Base-by-base conservation (phyloP, 1,140 invertebrate genomes). In the Zaprionus taronus region DNA sequence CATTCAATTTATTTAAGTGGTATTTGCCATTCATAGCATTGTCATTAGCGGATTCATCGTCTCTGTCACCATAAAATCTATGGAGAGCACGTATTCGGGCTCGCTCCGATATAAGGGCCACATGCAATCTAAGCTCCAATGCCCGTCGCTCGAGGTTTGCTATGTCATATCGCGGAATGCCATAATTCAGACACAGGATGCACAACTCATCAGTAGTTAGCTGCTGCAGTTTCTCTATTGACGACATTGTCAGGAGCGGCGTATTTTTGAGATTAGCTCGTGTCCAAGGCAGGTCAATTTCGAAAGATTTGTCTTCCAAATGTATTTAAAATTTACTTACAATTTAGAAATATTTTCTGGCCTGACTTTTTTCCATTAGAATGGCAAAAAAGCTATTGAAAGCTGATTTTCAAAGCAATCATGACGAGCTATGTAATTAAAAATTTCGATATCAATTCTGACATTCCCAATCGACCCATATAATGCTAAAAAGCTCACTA, bases 101-200 rank as follows among this genome's bases (percentile, higher is more conserved):
- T 4, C 81, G 47, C 12, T 81, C 85, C 11, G 26, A 51, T 44
- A 89, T 69, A 7, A 89, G 65, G 5, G 72, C 85, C 14, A 89
- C 57, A 20, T 79, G 81, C 36, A 90, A 41, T 12, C 56, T 20
- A 0, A 68, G 79, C 38, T 89, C 85, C 24, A 75, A 22, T 1
- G 69, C 34, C 0, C 68, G 61, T 0, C 84, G 69, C n/a, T 62
- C 71, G 0, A n/a, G 26, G 4, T n/a, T 34, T 9, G 53, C 47
- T 5, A 77, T 56, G 0, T 57, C 56, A 2, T 20, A 49, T 12
- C 56, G 24, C 7, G 53, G 20, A 24, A 89, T 51, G 11, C 28
- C 6, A 24, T 77, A 65, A 2, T 24, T 60, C 9, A 60, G 34
- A 31, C 85, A 84, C 81, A 90, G 26, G 0, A 61, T 12, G 28